A percentile compares a stretch with the other conserved stretches of the same genome.
phyloP scores from a whole-genome alignment of 2,888 invertebrate species.

The Drosophila helvetica region DNA sequence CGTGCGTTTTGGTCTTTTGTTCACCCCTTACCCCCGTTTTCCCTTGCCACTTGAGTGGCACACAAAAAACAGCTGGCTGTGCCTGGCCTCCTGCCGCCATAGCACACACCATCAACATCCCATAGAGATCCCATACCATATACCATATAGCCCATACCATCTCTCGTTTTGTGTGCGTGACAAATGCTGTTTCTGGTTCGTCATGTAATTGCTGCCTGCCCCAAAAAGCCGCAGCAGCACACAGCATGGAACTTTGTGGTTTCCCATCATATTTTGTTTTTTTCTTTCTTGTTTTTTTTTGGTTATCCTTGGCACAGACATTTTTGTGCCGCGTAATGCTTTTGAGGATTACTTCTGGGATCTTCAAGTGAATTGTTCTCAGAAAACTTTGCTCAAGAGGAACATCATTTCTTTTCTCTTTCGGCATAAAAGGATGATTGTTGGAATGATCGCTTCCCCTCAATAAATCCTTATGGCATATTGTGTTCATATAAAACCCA shows the following conservation, averaged over 20 bases:
- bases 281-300: conserved; percentile 16
- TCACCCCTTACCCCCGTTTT: conserved; percentile 67
- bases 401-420: too few species aligned
- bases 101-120: not conserved
- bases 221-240: conserved; percentile 25
- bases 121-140: conserved; percentile 19
- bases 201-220: conserved; percentile 72
- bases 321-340: conserved; percentile 23
- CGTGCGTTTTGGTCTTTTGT: conserved; percentile 67
- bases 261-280: conserved; percentile 10
- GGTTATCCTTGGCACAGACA: conserved; percentile 55
- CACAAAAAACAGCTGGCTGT: conserved; percentile 71
- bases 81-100: not conserved
- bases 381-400: not conserved
- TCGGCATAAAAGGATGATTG: not conserved
- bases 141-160: not conserved
- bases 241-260: conserved; percentile 56
- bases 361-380: conserved; percentile 17
- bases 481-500: not conserved
- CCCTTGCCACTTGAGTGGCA: conserved; percentile 32
- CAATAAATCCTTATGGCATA: not conserved
- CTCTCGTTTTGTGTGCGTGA: conserved; percentile 64
- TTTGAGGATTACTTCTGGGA: conserved; percentile 14
- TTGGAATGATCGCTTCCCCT: not conserved
- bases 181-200: conserved; percentile 74